Percentiles rank a stretch among this genome's conserved stretches.
Evolutionary conservation across 2,797 vertebrate genomes (phyloP).

Genomic region (Chaunax sp.): DNA sequence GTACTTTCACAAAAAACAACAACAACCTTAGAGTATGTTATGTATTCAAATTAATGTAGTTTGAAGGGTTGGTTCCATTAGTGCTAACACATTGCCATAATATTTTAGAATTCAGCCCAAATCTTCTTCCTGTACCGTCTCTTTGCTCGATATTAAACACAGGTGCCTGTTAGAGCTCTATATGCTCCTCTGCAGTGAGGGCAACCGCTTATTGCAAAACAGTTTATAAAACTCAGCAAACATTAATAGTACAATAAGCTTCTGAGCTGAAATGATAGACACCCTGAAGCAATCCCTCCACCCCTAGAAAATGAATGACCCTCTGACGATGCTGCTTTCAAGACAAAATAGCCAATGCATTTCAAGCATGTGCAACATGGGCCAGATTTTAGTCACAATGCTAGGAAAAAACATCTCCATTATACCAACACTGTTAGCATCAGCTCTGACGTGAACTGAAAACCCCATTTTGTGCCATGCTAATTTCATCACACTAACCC

Average conservation of each 20-base stretch:
- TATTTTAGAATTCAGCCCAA: conserved; percentile 56
- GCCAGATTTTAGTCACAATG: conserved; percentile 68
- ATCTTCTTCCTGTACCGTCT: conserved; percentile 52
- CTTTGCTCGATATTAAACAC: conserved; percentile 77
- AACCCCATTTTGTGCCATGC: conserved; percentile 46
- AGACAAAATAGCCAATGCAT: conserved; percentile 75
- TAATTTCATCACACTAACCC: conserved; percentile 48
- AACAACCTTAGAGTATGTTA: neutral
- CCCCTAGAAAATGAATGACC: conserved; percentile 64
- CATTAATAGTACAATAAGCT: conserved; percentile 62
- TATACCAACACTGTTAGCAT: conserved; percentile 34
- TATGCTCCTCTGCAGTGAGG: conserved; percentile 58
- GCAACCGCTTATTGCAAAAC: conserved; percentile 60
- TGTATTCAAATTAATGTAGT: conserved; percentile 18
- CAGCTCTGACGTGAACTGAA: conserved; percentile 50
- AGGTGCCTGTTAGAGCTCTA: conserved; percentile 81
- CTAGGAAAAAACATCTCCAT: conserved; percentile 57
- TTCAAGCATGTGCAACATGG: conserved; percentile 79
- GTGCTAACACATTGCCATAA: conserved; percentile 10
- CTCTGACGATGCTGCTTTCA: conserved; percentile 76
- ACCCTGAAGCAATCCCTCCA: conserved; percentile 40
- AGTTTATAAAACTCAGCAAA: conserved; percentile 62
- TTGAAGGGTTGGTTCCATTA: neutral
- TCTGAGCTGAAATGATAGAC: conserved; percentile 71
- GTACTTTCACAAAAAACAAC: too few species aligned